phyloP scores from a whole-genome alignment of 92 coral and sea anemone species.

The Desmophyllum pertusum region DNA sequence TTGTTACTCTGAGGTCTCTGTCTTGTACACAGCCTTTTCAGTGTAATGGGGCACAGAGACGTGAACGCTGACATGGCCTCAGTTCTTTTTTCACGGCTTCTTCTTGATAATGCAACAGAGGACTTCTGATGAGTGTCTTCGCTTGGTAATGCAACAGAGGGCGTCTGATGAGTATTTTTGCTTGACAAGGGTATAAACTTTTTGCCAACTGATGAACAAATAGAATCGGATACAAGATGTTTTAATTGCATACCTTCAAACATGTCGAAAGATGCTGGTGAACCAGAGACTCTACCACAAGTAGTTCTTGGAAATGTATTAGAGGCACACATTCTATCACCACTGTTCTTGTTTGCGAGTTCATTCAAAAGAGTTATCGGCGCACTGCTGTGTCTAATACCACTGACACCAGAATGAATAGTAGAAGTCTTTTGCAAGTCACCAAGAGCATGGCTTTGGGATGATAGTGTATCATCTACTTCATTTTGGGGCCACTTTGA shows the following conservation, averaged over 20 bases:
- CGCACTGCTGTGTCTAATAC: not conserved
- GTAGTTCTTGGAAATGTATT: not conserved
- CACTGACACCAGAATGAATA: not conserved
- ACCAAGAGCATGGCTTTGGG: not conserved
- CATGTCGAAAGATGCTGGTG: not conserved
- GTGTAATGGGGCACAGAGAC: slow-evolving; percentile 72
- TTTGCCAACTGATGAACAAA: too few species aligned
- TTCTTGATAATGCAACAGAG: not conserved
- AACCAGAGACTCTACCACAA: not conserved
- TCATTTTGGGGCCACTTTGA: not conserved
- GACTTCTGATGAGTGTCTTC: not conserved
- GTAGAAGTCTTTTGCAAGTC: not conserved
- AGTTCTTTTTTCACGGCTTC: not conserved
- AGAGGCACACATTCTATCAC: not conserved
- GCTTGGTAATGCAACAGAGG: not conserved
- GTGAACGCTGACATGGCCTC: slow-evolving; percentile 36
- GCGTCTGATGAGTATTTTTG: not conserved
- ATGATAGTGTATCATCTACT: not conserved
- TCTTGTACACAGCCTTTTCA: slow-evolving; percentile 36
- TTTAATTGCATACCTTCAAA: not conserved
- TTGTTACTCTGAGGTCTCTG: slow-evolving; percentile 33
- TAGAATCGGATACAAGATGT: not conserved
- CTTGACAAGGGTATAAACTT: too few species aligned
- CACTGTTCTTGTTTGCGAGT: not conserved
- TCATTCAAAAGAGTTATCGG: not conserved